Base-by-base conservation (phyloP, 2,888 invertebrate genomes). In the Ptychoptera albimana region DNA sequence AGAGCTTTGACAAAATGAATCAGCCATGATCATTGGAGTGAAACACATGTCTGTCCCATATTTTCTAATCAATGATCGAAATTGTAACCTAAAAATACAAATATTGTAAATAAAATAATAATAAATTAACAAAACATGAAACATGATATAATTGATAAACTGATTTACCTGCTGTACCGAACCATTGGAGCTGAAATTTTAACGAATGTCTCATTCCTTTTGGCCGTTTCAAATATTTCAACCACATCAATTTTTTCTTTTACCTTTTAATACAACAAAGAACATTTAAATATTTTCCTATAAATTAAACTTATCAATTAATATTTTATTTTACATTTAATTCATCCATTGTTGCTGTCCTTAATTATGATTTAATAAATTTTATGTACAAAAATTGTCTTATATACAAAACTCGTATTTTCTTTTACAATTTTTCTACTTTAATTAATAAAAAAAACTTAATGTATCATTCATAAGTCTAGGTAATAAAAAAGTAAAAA, bases 161-260 rank as follows among this genome's bases (percentile, higher is more conserved):
- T 9, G 45, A 59, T 68, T 64, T 65, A 79, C 79, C 81, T 83
- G 61, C 88, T 92, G 54, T 93, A 93, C 54, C 94, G 75, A 35
- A 96, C 96, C 96, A 96, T 96, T 0, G 96, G 96, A 2, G 94
- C 94, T 66, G 86, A 84, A 42, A 91, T 74, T 66, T 82, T 84
- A 4, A 88, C 67, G 55, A 79, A 69, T 10, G 69, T 66, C 42
- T 76, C 68, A 31, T 61, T 56, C 45, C 53, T 50, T 54, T 64
- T 66, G 4, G 71, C 68, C 38, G 72, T 66, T 45, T 67, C 60
- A 56, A 92, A 84, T 43, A 89, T 60, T 41, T 82, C 74, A 43
- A 73, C 48, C 48, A 84, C 68, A 58, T 77, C 64, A 11, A 51
- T 57, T 54, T 60, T 65, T 15, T 42, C 44, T 36, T 49, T 46